Evolutionary conservation across 2,888 invertebrate species (phyloP).

Genomic region (Argyresthia goedartella): DNA sequence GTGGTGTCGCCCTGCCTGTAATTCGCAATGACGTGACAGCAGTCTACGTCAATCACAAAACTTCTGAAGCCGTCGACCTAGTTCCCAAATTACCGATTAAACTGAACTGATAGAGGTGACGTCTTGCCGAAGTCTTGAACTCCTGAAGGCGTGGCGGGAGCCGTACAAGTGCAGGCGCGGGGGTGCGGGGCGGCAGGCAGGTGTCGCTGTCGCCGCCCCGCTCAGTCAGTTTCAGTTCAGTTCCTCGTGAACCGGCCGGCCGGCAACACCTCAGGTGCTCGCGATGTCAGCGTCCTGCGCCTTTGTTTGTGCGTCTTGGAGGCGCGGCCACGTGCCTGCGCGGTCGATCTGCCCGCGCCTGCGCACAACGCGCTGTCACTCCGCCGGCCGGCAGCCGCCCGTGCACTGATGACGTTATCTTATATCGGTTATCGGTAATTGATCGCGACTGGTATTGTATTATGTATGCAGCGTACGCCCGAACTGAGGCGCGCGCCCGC

Average conservation of each 20-base stretch:
- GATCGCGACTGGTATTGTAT: too few species aligned
- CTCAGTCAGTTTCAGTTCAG: constrained; percentile 7
- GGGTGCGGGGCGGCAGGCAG: constrained; percentile 39
- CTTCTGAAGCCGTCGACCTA: too few species aligned
- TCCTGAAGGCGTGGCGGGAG: constrained; percentile 23
- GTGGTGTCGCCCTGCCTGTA: too few species aligned
- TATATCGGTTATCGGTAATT: constrained; percentile 2
- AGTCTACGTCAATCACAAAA: too few species aligned
- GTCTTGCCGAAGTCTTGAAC: too few species aligned
- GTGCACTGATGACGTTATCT: background rate
- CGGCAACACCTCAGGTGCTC: constrained; percentile 8
- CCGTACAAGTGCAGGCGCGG: constrained; percentile 56
- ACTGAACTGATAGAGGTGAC: too few species aligned
- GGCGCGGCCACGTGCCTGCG: constrained; percentile 42
- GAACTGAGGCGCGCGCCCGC: too few species aligned
- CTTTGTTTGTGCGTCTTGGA: constrained; percentile 21
- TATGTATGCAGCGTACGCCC: too few species aligned
- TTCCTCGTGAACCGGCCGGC: constrained; percentile 9
- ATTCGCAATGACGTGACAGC: too few species aligned
- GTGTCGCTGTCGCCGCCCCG: constrained; percentile 21
- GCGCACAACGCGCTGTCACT: constrained; percentile 25
- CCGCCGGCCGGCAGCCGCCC: too few species aligned
- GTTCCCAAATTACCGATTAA: too few species aligned
- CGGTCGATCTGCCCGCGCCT: constrained; percentile 56
- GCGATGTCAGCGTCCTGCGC: constrained; percentile 16